phyloP scores from a whole-genome alignment of 2,797 vertebrate genomes.

The Sternotherus odoratus region DNA sequence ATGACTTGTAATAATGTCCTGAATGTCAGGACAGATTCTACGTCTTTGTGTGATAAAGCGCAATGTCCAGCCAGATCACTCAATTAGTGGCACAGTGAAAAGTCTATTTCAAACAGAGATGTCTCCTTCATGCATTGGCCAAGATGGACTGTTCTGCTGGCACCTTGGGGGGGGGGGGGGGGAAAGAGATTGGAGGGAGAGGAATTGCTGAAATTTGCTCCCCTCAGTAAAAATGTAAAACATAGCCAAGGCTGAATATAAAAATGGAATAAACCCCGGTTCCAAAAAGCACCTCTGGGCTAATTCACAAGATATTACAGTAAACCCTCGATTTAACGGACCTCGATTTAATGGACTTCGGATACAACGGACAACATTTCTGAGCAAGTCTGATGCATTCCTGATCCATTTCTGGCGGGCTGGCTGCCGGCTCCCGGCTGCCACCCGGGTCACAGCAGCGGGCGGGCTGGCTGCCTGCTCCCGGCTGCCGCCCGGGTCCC shows the following conservation, averaged over 20 bases:
- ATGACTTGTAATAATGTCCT: conserved; percentile 55
- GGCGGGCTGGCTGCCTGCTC: too few relatives aligned
- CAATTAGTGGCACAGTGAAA: conserved; percentile 20
- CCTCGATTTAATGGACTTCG: too few relatives aligned
- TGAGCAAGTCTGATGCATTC: too few relatives aligned
- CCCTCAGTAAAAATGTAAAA: conserved; percentile 63
- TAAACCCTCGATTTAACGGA: too few relatives aligned
- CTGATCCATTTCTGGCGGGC: too few relatives aligned
- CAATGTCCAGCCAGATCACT: conserved; percentile 22
- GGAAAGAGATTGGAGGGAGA: neutral
- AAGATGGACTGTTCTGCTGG: neutral
- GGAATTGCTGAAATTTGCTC: conserved; percentile 16
- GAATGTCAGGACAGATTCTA: conserved; percentile 55
- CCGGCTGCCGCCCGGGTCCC: too few relatives aligned
- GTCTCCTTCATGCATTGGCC: neutral
- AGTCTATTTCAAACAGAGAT: neutral
- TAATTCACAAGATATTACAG: conserved; percentile 66
- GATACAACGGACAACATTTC: too few relatives aligned
- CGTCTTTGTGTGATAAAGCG: conserved; percentile 24
- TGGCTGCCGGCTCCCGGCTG: too few relatives aligned
- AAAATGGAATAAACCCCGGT: conserved; percentile 65
- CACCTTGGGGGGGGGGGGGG: neutral
- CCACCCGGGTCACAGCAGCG: too few relatives aligned
- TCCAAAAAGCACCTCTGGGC: conserved; percentile 66
- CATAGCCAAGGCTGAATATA: conserved; percentile 45